Evolutionary conservation across 1,140 invertebrate species (phyloP).

Genomic region (Panagrolaimus sp.): DNA sequence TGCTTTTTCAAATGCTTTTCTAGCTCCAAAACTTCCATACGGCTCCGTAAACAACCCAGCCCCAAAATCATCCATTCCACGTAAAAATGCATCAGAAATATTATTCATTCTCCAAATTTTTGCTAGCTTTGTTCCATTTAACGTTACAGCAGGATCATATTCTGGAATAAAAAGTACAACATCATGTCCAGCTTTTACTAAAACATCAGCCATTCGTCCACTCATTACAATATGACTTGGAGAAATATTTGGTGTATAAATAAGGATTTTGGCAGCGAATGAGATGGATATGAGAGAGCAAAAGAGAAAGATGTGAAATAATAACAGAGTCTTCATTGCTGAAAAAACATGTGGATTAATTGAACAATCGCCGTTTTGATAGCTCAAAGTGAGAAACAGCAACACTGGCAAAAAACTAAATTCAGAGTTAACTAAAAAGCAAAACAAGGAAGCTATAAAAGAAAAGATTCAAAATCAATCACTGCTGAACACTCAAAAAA

Average conservation of each 20-base stretch:
- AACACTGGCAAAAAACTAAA: too few relatives aligned
- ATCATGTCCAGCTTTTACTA: background rate
- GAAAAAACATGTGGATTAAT: too few relatives aligned
- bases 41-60: background rate
- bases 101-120: slow-evolving; percentile 9
- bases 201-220: slow-evolving; percentile 4
- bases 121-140: slow-evolving; percentile 3
- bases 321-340: too few relatives aligned
- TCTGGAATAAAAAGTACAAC: slow-evolving; percentile 3
- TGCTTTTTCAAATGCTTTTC: background rate
- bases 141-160: slow-evolving; percentile 3
- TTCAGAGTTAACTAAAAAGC: too few relatives aligned
- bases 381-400: too few relatives aligned
- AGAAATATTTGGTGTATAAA: background rate
- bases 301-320: too few relatives aligned
- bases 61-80: background rate
- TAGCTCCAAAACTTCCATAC: background rate
- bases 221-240: slow-evolving; percentile 14
- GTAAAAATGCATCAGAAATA: background rate
- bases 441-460: too few relatives aligned
- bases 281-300: too few relatives aligned
- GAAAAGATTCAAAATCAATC: too few relatives aligned
- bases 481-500: too few relatives aligned
- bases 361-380: too few relatives aligned
- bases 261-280: background rate